phyloP scores from a whole-genome alignment of 2,113 vertebrate species.

The Hucho hucho region DNA sequence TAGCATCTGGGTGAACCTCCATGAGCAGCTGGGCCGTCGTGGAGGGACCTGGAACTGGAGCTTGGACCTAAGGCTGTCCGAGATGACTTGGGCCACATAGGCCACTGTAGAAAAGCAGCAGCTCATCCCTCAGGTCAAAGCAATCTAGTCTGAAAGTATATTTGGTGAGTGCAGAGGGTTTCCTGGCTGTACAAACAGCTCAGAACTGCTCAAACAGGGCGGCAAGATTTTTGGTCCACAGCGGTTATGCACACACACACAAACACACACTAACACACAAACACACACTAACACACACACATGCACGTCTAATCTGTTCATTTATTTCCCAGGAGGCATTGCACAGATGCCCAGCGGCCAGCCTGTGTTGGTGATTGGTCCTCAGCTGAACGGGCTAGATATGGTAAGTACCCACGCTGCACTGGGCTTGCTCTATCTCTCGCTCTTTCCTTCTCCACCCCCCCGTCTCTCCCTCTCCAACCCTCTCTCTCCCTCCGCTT shows the following conservation, averaged over 20 bases:
- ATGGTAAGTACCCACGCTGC: not conserved
- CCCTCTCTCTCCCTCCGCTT: too few species aligned
- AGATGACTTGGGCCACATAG: not conserved
- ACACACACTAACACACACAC: not conserved
- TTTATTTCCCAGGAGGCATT: conserved; percentile 2
- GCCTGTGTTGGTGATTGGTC: not conserved
- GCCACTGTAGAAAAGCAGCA: not conserved
- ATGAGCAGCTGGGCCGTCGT: conserved; percentile 47
- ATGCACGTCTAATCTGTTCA: not conserved
- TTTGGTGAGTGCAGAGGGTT: not conserved
- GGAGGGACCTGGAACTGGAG: conserved; percentile 20
- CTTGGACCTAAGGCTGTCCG: not conserved
- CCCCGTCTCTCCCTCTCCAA: too few species aligned
- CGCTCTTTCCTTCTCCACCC: too few species aligned
- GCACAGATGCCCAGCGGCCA: conserved; percentile 3
- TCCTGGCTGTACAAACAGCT: not conserved
- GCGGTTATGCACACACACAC: not conserved
- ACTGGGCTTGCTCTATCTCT: not conserved
- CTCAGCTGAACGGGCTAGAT: not conserved
- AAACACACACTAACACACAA: not conserved
- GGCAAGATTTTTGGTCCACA: not conserved
- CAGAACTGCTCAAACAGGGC: not conserved
- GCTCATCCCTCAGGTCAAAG: not conserved
- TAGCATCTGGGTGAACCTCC: conserved; percentile 64
- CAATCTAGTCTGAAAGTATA: not conserved